Conservation (phyloP, 2,797 vertebrate species). For the Acanthis flammea region DNA sequence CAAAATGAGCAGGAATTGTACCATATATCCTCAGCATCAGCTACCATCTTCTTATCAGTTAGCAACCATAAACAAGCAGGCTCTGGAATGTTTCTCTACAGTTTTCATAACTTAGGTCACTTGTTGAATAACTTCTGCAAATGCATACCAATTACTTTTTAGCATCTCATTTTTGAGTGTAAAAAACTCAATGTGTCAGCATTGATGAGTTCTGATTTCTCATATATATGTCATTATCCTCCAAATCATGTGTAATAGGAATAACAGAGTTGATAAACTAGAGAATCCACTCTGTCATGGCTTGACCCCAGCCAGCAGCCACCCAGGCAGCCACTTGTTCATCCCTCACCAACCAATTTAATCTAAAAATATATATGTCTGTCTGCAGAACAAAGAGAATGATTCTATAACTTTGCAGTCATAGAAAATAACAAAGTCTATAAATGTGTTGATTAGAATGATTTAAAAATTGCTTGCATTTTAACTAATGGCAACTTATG, state of each 20-base stretch:
- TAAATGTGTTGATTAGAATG: background rate
- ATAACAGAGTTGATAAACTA: background rate
- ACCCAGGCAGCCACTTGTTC: accelerated
- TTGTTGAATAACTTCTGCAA: background rate
- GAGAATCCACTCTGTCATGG: background rate
- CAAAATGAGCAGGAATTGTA: background rate
- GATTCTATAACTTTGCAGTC: background rate
- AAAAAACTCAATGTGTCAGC: background rate
- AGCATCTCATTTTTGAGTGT: background rate
- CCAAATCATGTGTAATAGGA: background rate
- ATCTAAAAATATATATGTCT: background rate
- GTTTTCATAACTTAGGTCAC: background rate
- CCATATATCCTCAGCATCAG: background rate
- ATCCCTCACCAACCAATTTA: background rate
- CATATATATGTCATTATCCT: background rate
- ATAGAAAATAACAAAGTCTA: background rate
- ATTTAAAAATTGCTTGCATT: background rate
- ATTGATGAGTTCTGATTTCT: background rate
- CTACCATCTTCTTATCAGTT: background rate
- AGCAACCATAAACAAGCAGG: background rate
- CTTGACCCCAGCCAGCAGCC: background rate
- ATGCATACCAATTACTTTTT: background rate
- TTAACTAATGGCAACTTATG: background rate
- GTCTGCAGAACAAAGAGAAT: background rate
- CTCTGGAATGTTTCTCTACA: background rate